Evolutionary conservation across 2,113 vertebrate species (phyloP).

Genomic region (Phaetusa simplex): DNA sequence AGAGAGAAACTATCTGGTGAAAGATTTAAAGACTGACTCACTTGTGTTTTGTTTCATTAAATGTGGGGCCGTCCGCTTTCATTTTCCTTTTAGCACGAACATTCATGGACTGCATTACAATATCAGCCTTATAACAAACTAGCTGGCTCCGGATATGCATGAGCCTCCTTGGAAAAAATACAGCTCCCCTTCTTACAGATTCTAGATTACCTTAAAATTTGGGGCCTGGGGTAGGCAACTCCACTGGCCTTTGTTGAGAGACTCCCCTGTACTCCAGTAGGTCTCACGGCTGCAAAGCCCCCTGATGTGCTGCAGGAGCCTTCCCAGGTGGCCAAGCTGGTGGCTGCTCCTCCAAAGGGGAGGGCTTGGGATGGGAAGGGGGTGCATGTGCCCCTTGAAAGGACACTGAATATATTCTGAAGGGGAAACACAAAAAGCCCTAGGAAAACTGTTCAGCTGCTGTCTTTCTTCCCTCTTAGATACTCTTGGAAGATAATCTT

Average conservation of each 20-base stretch:
- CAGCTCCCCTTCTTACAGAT: not conserved
- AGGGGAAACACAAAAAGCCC: not conserved
- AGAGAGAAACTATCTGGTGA: conserved; percentile 64
- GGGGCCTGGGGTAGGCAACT: not conserved
- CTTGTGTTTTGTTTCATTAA: conserved; percentile 63
- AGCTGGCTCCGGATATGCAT: not conserved
- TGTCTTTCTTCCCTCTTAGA: not conserved
- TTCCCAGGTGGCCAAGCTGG: not conserved
- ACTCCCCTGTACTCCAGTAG: rapidly evolving
- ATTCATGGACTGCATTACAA: not conserved
- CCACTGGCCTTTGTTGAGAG: not conserved
- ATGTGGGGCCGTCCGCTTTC: conserved; percentile 2
- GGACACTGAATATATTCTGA: not conserved
- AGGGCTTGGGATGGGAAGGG: not conserved
- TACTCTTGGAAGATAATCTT: not conserved
- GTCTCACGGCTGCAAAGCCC: not conserved
- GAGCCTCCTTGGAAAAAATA: not conserved
- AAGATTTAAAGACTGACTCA: conserved; percentile 61
- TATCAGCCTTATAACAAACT: not conserved
- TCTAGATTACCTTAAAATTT: not conserved
- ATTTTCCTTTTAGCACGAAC: conserved; percentile 40
- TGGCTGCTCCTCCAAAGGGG: not conserved
- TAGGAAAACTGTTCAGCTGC: not conserved
- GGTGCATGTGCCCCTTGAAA: not conserved
- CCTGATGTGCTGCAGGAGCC: not conserved